Base-by-base conservation (phyloP, 2,797 vertebrate genomes). In the Xiphophorus birchmanni region DNA sequence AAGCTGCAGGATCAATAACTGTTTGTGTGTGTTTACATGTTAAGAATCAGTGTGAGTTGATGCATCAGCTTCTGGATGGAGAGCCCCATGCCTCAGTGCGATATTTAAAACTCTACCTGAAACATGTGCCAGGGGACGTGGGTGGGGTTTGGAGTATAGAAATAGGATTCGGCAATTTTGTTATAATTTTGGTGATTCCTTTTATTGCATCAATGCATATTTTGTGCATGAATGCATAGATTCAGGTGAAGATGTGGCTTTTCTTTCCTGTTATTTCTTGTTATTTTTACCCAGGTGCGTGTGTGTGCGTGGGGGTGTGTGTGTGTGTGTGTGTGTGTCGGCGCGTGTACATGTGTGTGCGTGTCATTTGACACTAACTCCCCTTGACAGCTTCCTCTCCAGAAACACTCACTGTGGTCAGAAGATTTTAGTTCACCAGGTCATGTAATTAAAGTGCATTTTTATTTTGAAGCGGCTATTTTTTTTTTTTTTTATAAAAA, bases 391-490 rank as follows among this genome's bases (percentile, higher is more conserved):
- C 73, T 67, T 84, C 69, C 85, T 63, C 42, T 77, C 35, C 60
- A 67, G 52, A 85, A 76, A 80, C 58, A 50, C 74, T 81, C 54
- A 48, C 54, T 75, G 73, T 81, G 76, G 40, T 83, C 69, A 74
- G 35, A 40, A 80, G 67, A 63, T 75, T 37, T 52, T 76, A 17
- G 77, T 71, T 73, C 76, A 18, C 69, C 32, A 32, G 35, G 8
- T 67, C 44, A 56, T 74, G 11, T 73, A 80, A 85, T 82, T 84
- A 54, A 78, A 83, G 76, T 18, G 11, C 1, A 3, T 77, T 82
- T 73, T 37, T 8, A 32, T 71, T 45, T 79, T 50, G 67, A 74
- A 75, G 45, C 26, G 35, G 8, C 65, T 26, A 10, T 45, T 13
- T 44, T 48, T 47, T 47, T 11, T 23, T 47, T 23, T 23, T 12